Evolutionary conservation across 2,797 vertebrate genomes (phyloP).

Genomic region (Linurgus olivaceus): DNA sequence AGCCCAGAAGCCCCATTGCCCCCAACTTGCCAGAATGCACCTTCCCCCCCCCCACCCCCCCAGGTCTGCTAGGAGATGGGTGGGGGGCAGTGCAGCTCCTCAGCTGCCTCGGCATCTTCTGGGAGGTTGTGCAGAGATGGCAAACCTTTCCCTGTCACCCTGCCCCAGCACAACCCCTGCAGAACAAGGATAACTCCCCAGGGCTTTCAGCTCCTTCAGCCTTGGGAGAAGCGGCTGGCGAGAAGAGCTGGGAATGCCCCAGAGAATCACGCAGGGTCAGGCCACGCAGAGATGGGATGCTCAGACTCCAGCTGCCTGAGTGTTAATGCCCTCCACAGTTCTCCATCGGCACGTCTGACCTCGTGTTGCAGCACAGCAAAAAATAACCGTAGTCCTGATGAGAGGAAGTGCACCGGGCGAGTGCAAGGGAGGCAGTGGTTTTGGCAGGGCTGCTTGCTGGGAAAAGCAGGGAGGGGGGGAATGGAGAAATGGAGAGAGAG

Average conservation of each 20-base stretch:
- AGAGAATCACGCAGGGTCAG: not conserved
- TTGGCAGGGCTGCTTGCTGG: constrained; percentile 6
- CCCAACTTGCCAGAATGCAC: rapidly evolving
- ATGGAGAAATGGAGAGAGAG: not conserved
- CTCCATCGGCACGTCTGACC: not conserved
- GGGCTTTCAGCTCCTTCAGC: not conserved
- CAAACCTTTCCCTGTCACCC: not conserved
- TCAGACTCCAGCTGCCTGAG: not conserved
- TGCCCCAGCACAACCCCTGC: not conserved
- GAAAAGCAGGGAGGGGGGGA: not conserved
- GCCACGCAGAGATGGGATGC: not conserved
- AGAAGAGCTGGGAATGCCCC: not conserved
- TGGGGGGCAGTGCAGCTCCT: not conserved
- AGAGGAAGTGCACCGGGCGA: constrained; percentile 29
- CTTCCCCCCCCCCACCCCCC: rapidly evolving
- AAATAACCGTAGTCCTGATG: constrained; percentile 5
- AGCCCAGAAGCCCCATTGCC: rapidly evolving
- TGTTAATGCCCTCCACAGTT: not conserved
- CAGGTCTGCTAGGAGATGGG: rapidly evolving
- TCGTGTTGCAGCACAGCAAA: constrained; percentile 40
- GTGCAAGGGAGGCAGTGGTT: constrained; percentile 14
- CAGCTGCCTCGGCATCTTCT: not conserved
- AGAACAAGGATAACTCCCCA: not conserved
- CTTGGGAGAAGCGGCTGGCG: not conserved
- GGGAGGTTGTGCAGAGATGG: not conserved